Evolutionary conservation across 2,888 invertebrate genomes (phyloP), one percentile per base, ranked within the genome.

Genomic region (Diaperis boleti): DNA sequence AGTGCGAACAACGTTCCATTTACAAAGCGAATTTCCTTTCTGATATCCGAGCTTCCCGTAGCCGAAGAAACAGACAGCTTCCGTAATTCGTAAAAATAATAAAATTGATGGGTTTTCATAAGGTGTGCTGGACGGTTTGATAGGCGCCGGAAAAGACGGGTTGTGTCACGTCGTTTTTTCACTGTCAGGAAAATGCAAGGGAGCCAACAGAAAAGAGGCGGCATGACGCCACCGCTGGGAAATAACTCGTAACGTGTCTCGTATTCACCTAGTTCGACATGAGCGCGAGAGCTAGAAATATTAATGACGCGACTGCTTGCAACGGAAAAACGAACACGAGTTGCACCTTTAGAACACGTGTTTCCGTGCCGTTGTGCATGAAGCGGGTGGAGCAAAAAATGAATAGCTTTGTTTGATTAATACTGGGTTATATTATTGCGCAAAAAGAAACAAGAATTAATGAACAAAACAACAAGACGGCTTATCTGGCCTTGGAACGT

Each of bases 61-160:
- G 18, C 6, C 31, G 29, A 35, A 10, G 20, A 49, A n/a, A n/a
- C n/a, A 59, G 59, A 59, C 59, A 59, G 59, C 59, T 61, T 44
- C 49, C 55, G 56, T 41, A 56, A 49, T 54, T 62, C 55, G 49
- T 49, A 62, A 56, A 62, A 62, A 57, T 62, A 49, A 56, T 62
- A 62, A 62, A 62, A 62, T 62, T 57, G 62, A 62, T 62, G 57
- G 55, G 20, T 50, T 62, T 62, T 56, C 49, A 57, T 62, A 62
- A 62, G 54, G n/a, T n/a, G n/a, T n/a, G n/a, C 54, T 37, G 54
- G 45, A 39, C 45, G 42, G 59, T 60, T 60, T 60, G 60, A 60
- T 60, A 54, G 54, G 60, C 60, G 44, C 39, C 13, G 45, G 33
- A 52, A 33, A 45, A 60, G 54, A 54, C 60, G 45, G 59, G 60